Base-by-base conservation (phyloP, 2,888 invertebrate genomes). In the Crematogaster levior region DNA sequence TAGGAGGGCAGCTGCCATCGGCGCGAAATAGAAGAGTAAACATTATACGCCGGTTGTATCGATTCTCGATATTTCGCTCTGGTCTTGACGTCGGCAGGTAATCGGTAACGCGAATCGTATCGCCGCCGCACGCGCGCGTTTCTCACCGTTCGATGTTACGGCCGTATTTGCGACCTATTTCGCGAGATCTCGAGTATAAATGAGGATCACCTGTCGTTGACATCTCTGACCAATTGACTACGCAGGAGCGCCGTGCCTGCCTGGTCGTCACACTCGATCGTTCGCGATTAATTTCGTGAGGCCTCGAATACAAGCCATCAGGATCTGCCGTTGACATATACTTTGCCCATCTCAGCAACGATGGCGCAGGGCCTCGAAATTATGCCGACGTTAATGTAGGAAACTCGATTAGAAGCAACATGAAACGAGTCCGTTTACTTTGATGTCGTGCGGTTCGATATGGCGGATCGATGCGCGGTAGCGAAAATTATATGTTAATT, bases 261-360 rank as follows among this genome's bases (percentile, higher is more conserved):
- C 43, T 24, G 63, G 46, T 82, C 82, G 46, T 79, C 68, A 46
- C 53, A 61, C 80, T 82, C 82, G 70, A 82, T 80, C 61, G 82
- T 68, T 77, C 48, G 73, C 73, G 63, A 74, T 81, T 83, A 85
- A 87, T 86, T 88, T 58, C 77, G 63, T 34, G 63, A 60, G 61
- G 79, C 61, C 83, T 84, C 72, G 72, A 73, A 73, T 79, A 53
- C 80, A 68, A 74, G 72, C 83, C 79, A 73, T 79, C 68, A 51
- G 58, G 73, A 34, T 80, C 79, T 79, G 65, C 34, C 65, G 51
- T 10, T 75, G 70, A 61, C 61, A 51, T 80, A 60, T 46, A 56
- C 58, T 70, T 80, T 53, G 66, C 27, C 46, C 48, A 24, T 58
- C 58, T 48, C 40, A 37, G 12, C 21, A 43, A 24, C 27, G 68